These are phyloP conservation scores for Ceratitis capitata DNA, from an alignment of 1,140 invertebrate genomes.

Conservation along the genomic window DNA sequence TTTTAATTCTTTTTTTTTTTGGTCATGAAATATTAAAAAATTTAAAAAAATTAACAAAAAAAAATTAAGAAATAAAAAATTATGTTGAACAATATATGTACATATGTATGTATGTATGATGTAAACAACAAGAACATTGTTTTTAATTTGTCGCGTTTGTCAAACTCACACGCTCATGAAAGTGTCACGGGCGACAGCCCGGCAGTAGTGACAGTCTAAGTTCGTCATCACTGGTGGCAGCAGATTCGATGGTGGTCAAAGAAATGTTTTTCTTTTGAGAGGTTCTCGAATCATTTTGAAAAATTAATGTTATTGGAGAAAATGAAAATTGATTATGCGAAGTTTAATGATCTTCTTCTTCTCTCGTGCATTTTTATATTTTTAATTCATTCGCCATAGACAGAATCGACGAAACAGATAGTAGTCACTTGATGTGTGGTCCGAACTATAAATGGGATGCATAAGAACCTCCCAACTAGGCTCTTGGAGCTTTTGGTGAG, in stretches of 20 bases:
- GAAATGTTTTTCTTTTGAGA: not conserved
- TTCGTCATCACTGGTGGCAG: not conserved
- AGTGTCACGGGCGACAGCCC: not conserved
- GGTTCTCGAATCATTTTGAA: not conserved
- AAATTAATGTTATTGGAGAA: not conserved
- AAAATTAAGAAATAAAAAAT: too few species aligned
- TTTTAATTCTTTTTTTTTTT: constrained; percentile 49
- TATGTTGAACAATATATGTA: constrained; percentile 62
- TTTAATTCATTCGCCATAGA: too few species aligned
- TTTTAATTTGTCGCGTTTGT: constrained; percentile 57
- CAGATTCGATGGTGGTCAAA: not conserved
- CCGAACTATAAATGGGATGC: too few species aligned
- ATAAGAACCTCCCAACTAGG: too few species aligned
- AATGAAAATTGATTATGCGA: not conserved
- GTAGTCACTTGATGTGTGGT: too few species aligned
- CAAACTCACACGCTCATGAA: not conserved
- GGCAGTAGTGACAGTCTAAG: not conserved
- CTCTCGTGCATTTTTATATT: too few species aligned
- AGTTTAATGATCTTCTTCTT: too few species aligned
- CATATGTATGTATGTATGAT: too few species aligned
- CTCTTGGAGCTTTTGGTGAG: too few species aligned
- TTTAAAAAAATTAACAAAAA: too few species aligned
- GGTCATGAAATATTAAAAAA: too few species aligned
- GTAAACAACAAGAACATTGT: constrained; percentile 60
- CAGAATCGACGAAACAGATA: too few species aligned